A percentile compares a stretch with the other conserved stretches of the same genome.
Evolutionary conservation across 2,888 invertebrate genomes (phyloP).

Genomic region (Crioceris asparagi): DNA sequence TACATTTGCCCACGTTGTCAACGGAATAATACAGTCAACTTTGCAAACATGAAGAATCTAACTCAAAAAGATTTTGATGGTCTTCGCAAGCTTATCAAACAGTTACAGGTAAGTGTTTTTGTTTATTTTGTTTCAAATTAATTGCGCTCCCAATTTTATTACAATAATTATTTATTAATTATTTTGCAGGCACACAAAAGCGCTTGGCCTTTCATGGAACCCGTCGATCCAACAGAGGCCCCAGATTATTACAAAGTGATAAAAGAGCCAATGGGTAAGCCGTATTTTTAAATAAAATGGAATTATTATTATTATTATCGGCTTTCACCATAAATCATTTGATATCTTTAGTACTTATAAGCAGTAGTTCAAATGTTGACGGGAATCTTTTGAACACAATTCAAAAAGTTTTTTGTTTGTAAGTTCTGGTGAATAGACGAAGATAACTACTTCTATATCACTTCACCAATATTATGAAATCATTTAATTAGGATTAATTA

Average conservation of each 20-base stretch:
- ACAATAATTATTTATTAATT: conserved; percentile 6
- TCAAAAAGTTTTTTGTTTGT: no score
- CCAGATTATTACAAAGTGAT: conserved; percentile 95
- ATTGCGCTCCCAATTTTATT: background rate
- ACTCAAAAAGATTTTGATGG: conserved; percentile 70
- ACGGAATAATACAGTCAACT: conserved; percentile 78
- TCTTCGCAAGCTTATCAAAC: conserved; percentile 76
- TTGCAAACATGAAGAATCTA: conserved; percentile 81
- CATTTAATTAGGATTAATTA: no score
- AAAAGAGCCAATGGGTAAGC: conserved; percentile 90
- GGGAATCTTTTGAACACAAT: no score
- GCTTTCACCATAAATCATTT: no score
- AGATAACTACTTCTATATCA: no score
- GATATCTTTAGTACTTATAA: no score
- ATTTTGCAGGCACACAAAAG: conserved; percentile 73
- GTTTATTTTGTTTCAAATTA: conserved; percentile 1
- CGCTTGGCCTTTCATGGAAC: conserved; percentile 97
- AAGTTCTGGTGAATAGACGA: no score
- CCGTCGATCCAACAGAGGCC: conserved; percentile 90
- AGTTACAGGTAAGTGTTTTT: conserved; percentile 57
- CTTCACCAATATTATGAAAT: no score
- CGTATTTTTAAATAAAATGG: no score
- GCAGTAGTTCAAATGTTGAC: no score
- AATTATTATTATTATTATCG: no score
- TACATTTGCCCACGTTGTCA: conserved; percentile 96